Evolutionary conservation across 2,888 invertebrate genomes (phyloP), one percentile per base, ranked within the genome.

Genomic region (Sinelater perroti): DNA sequence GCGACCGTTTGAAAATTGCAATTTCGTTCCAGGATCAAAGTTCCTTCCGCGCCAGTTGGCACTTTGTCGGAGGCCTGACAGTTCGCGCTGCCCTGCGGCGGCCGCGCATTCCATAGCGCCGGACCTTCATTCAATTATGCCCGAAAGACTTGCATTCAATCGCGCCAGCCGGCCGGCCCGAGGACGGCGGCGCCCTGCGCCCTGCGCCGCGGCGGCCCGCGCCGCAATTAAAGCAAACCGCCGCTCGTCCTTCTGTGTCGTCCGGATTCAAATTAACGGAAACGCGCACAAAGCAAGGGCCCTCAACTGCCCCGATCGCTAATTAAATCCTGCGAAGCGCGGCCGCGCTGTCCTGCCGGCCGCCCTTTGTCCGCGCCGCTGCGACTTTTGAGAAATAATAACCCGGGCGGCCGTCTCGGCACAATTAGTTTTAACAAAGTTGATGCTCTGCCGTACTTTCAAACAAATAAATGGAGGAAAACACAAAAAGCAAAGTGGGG

Each of bases 21-120:
- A 76, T 75, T 76, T 76, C 75, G 75, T 73, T 73, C 72, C 73
- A 67, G 75, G 76, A 76, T 76, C 76, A 76, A 76, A 76, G 76
- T 74, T 75, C 72, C 72, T 75, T 75, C 75, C 75, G 68, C 71
- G 64, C 72, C 73, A 72, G 62, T 70, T 72, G 69, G 66, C 69
- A 74, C 72, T 76, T 76, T 76, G 76, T 76, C 74, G 70, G 58
- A 49, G 61, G 58, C 61, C 64, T 66, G 68, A 68, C 66, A 67
- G 67, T 63, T 67, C 65, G 63, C 66, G 64, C 64, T 64, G 61
- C 64, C 67, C 60, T 58, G 63, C 58, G 56, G 63, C 67, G 60
- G 60, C 50, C 60, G 57, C 47, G 38, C 51, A 58, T 67, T 72
- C 70, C 68, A 66, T 64, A 61, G 66, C 62, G 62, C 64, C 59